Evolutionary conservation across 2,113 vertebrate genomes (phyloP).

Genomic region (Poicephalus meyeri): DNA sequence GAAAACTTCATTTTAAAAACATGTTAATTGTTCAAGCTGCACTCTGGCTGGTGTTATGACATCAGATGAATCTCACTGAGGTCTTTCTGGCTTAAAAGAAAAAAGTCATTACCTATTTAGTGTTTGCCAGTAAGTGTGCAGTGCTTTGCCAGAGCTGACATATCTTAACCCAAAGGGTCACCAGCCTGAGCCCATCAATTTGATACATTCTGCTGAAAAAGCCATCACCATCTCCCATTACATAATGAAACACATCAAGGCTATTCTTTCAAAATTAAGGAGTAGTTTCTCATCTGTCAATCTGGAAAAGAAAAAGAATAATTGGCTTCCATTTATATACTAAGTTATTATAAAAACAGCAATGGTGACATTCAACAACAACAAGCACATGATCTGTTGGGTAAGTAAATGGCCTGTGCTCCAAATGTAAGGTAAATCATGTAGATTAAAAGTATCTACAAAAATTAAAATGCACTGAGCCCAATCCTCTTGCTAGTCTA

Average conservation of each 20-base stretch:
- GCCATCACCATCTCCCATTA: background rate
- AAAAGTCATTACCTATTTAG: constrained; percentile 26
- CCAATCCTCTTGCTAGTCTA: background rate
- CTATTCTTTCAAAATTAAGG: constrained; percentile 55
- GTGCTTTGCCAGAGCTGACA: constrained; percentile 24
- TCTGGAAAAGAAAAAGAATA: constrained; percentile 61
- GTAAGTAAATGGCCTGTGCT: background rate
- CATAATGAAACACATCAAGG: constrained; percentile 24
- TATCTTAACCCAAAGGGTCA: constrained; percentile 11
- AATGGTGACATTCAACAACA: background rate
- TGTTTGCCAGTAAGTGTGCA: constrained; percentile 19
- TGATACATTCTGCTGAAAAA: constrained; percentile 16
- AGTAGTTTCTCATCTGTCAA: constrained; percentile 45
- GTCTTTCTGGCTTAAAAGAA: background rate
- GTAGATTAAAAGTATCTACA: background rate
- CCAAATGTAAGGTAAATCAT: background rate
- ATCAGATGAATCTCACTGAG: background rate
- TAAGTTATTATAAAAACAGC: constrained; percentile 21
- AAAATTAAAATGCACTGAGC: background rate
- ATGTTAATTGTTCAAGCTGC: constrained; percentile 27
- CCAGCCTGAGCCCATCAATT: constrained; percentile 40
- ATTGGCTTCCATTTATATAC: constrained; percentile 46
- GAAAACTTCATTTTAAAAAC: constrained; percentile 42
- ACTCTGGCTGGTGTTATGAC: background rate
- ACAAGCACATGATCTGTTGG: background rate